These are phyloP conservation scores for Leptinotarsa peninsularis DNA, from an alignment of 2,888 invertebrate species.

Conservation along the genomic window DNA sequence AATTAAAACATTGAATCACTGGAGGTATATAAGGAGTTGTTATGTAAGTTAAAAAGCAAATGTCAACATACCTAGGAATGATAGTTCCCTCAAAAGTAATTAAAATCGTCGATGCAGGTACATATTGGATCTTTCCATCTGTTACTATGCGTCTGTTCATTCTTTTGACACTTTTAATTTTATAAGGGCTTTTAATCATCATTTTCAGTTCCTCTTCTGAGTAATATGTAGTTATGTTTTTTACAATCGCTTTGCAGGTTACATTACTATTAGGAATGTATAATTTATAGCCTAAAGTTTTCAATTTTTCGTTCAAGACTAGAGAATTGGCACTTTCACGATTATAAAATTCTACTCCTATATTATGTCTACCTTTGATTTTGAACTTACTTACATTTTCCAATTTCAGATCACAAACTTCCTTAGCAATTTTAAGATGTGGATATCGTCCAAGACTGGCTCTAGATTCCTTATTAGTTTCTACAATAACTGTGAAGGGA, in stretches of 20 bases:
- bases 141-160: neutral
- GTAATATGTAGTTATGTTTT: neutral
- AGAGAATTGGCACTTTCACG: neutral
- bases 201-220: neutral
- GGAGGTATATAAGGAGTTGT: slow-evolving; percentile 9
- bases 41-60: neutral
- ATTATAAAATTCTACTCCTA: neutral
- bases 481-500: no score
- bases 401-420: neutral
- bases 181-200: neutral
- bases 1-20: slow-evolving; percentile 6
- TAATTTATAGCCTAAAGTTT: neutral
- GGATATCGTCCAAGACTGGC: neutral
- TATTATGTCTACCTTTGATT: neutral
- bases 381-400: neutral
- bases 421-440: neutral
- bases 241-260: neutral
- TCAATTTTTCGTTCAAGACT: neutral
- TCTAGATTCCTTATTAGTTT: neutral
- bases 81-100: slow-evolving; percentile 8
- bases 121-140: neutral
- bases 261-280: neutral
- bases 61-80: slow-evolving; percentile 4
- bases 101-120: slow-evolving; percentile 9
- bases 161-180: neutral